Base-by-base conservation (phyloP, 2,113 vertebrate species). In the Sebastes fasciatus region DNA sequence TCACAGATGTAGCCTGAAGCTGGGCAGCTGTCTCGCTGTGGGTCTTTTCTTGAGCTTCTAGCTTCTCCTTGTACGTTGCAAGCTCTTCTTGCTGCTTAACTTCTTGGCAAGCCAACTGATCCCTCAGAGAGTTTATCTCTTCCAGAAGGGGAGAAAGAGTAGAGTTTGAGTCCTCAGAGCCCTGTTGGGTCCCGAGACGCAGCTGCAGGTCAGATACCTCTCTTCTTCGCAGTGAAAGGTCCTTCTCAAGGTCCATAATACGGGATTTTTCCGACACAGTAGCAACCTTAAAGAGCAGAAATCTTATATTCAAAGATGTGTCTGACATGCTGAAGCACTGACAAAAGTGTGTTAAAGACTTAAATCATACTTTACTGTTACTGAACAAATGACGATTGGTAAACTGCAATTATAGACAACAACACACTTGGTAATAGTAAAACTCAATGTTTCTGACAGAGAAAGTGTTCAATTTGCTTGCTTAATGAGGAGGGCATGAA, bases 201-300 rank as follows among this genome's bases (percentile, higher is more conserved):
- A 97, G 94, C 45, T 95, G 96, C 46, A 99, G 95, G 80, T 97
- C 97, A 7, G 96, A 81, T 23, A 97, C 97, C 72, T 99, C 98
- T 89, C 98, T 97, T 42, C 87, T 94, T 82, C 96, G 94, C 88
- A 97, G 84, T 0, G 95, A 90, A 55, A 99, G 96, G 78, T 99
- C 98, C 89, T 94, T 96, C 85, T 99, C 98, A 72, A 99, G 95
- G 79, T 99, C 98, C 97, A 99, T 97, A 81, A 99, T 99, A 45
- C 96, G 97, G 51, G 98, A 99, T 86, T 97, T 97, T 86, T 99
- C 98, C 0, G 98, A 99, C 2, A 99, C 98, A 0, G 98, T 99
- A 60, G 97, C 98, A 91, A 99, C 98, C 98, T 99, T 86, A 1
- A 87, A 88, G 88, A 89, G 79, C 13, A 86, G 46, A 90, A 72